Percentiles rank a stretch among this genome's conserved stretches.
Evolutionary conservation across 2,797 vertebrate genomes (phyloP).

Genomic region (Dicrostonyx torquatus): DNA sequence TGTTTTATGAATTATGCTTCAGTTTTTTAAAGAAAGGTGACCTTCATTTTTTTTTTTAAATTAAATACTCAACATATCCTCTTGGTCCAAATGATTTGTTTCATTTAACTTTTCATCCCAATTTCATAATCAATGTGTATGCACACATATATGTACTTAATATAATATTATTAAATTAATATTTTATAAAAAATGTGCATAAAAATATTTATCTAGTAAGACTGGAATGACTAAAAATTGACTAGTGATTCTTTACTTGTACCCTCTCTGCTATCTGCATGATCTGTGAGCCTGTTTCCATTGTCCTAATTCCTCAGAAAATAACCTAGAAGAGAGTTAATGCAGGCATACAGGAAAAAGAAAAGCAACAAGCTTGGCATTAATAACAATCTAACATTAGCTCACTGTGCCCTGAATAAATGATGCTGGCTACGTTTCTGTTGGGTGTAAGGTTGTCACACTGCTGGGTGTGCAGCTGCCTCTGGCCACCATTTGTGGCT

Average conservation of each 20-base stretch:
- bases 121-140: neutral
- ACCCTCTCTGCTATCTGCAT: neutral
- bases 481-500: neutral
- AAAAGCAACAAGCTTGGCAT: conserved; percentile 33
- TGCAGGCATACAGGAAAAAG: neutral
- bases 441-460: neutral
- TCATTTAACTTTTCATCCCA: neutral
- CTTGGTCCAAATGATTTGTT: neutral
- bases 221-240: neutral
- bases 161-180: neutral
- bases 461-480: accelerated
- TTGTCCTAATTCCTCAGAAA: neutral
- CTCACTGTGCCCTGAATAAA: conserved; percentile 49
- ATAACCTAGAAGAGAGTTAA: conserved; percentile 22
- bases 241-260: conserved; percentile 30
- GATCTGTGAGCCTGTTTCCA: neutral
- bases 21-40: neutral
- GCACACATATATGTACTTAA: neutral
- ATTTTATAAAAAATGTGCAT: neutral
- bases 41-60: neutral
- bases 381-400: conserved; percentile 60
- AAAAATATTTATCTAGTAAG: neutral
- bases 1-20: neutral
- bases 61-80: conserved; percentile 27
- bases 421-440: conserved; percentile 53